Base-by-base conservation (phyloP, 2,113 vertebrate species). In the Echinops telfairi region DNA sequence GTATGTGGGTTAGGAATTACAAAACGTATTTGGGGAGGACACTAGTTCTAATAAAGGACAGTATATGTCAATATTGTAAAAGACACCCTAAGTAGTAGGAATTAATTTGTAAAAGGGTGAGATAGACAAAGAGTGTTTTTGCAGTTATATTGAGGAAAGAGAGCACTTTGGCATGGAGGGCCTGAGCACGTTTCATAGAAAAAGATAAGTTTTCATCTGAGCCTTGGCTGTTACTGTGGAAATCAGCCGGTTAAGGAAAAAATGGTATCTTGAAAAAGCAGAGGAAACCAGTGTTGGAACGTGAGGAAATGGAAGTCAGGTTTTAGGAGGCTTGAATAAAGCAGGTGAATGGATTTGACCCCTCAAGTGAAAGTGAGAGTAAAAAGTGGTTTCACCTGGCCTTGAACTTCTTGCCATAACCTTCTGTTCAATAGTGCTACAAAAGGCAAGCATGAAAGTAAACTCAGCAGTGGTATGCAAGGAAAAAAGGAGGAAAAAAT, bases 401-500 rank as follows among this genome's bases (percentile, higher is more conserved):
- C 40, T 4, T 36, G 40, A 81, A 47, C 78, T 77, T 70, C 83
- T 91, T 20, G 81, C 83, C 86, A 62, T 36, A 64, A 36, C 31
- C 31, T 79, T 71, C 77, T 58, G 31, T 60, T 89, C 57, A 70
- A 8, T 0, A 53, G 62, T 57, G 57, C 15, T 89, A 14, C 77
- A 57, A 47, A 86, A 73, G 33, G 43, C 53, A 89, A 58, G 31
- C 87, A 66, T 89, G 75, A 75, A 89, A 92, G 91, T 97, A 94
- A 96, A 84, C 25, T 90, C 96, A 97, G 96, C 89, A 68, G 9
- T 92, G 75, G 92, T 92, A 79, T 36, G 77, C 76, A 94, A 95
- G 76, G 86, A 96, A 94, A 97, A 96, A 97, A 79, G 86, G 47
- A 53, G 47, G 47, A 95, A 94, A 97, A 97, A 96, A 97, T 97